phyloP scores from a whole-genome alignment of 2,113 vertebrate genomes.

The Atractosteus spatula region DNA sequence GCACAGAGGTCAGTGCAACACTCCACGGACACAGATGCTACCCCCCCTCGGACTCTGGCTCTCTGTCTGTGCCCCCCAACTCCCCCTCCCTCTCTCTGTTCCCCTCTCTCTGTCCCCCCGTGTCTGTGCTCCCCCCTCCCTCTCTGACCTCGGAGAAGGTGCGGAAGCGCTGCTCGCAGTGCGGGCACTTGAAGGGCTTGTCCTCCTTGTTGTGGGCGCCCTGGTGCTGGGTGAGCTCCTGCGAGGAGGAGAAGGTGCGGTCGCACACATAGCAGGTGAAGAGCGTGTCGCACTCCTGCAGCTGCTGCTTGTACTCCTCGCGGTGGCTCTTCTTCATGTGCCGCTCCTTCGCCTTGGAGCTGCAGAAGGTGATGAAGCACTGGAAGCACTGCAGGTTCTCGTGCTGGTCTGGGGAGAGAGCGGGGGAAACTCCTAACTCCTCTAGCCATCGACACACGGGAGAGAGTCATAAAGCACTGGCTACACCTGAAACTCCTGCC shows the following conservation, averaged over 20 bases:
- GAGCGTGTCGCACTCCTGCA: conserved; percentile 74
- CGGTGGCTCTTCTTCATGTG: conserved; percentile 76
- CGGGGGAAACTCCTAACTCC: not conserved
- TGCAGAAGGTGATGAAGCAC: conserved; percentile 77
- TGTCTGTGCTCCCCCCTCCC: not conserved
- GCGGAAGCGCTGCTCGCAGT: conserved; percentile 70
- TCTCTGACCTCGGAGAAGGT: conserved; percentile 67
- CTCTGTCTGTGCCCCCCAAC: too few species aligned
- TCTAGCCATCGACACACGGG: too few species aligned
- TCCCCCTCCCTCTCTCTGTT: too few species aligned
- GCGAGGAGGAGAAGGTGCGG: conserved; percentile 66
- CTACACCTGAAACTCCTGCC: too few species aligned
- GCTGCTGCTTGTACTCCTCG: conserved; percentile 74
- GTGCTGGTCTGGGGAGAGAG: conserved; percentile 62
- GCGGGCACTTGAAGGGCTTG: conserved; percentile 73
- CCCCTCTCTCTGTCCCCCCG: too few species aligned
- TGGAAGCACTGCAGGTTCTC: conserved; percentile 76
- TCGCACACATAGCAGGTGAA: conserved; percentile 77
- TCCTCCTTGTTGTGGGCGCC: conserved; percentile 73
- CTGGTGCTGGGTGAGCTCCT: conserved; percentile 72
- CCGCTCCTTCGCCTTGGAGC: conserved; percentile 73
- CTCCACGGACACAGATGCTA: too few species aligned
- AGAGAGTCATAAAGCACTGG: too few species aligned
- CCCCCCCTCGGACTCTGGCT: fast-evolving
- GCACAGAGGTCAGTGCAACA: too few species aligned